Conservation (phyloP, 1,140 invertebrate species). For the Anagrus nilaparvatae region DNA sequence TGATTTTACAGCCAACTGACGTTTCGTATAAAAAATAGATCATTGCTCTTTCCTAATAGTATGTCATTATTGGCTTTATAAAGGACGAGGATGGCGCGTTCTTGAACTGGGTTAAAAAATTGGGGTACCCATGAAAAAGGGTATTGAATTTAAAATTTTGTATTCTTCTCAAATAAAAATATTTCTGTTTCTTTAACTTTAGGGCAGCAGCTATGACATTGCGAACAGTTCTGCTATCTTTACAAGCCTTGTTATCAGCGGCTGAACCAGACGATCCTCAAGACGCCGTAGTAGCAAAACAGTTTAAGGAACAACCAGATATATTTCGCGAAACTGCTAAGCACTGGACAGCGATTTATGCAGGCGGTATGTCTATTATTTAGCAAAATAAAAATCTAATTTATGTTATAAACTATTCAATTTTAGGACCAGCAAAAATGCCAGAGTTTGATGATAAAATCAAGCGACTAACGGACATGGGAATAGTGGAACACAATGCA, state of each 20-base stretch:
- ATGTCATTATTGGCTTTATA: too few species aligned
- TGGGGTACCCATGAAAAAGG: too few species aligned
- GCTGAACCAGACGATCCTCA: slow-evolving; percentile 95
- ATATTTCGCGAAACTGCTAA: slow-evolving; percentile 82
- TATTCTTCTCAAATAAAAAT: slow-evolving; percentile 1
- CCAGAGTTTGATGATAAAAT: slow-evolving; percentile 75
- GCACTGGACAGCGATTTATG: slow-evolving; percentile 94
- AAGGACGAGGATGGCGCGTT: too few species aligned
- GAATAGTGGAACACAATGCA: slow-evolving; percentile 73
- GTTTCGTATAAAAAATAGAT: too few species aligned
- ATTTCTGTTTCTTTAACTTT: slow-evolving; percentile 11
- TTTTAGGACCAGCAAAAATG: slow-evolving; percentile 56
- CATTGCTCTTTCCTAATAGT: too few species aligned
- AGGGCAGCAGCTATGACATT: slow-evolving; percentile 98
- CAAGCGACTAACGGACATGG: slow-evolving; percentile 74
- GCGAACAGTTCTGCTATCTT: slow-evolving; percentile 84
- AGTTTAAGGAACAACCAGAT: slow-evolving; percentile 81
- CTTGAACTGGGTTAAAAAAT: too few species aligned
- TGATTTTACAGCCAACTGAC: too few species aligned
- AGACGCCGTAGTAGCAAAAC: slow-evolving; percentile 93
- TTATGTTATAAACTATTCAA: not conserved
- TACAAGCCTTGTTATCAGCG: slow-evolving; percentile 84
- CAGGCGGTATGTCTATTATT: slow-evolving; percentile 52
- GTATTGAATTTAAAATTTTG: not conserved
- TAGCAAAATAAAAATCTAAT: slow-evolving; percentile 4